A percentile compares a stretch with the other conserved stretches of the same genome.
Conservation (phyloP, 1,140 invertebrate species). For the Theocolax elegans region DNA sequence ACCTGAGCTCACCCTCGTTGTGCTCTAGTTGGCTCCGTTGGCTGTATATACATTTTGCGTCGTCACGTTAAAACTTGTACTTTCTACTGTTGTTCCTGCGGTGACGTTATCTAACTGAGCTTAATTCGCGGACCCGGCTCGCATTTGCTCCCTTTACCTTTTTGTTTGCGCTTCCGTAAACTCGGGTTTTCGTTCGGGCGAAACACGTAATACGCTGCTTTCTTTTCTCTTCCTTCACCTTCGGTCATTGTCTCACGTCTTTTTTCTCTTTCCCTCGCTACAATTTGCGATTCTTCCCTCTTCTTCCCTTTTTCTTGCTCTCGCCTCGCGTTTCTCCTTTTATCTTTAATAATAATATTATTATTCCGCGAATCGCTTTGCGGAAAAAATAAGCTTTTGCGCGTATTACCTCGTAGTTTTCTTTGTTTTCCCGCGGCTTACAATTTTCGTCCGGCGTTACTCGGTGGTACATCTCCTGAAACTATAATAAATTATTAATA, state of each 20-base stretch:
- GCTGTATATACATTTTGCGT: constrained; percentile 29
- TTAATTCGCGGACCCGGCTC: constrained; percentile 36
- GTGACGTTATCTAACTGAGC: constrained; percentile 41
- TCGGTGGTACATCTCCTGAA: not conserved
- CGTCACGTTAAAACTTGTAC: constrained; percentile 41
- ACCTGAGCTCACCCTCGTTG: too few species aligned
- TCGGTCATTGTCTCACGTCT: not conserved
- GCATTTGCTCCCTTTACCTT: constrained; percentile 38
- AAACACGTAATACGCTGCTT: constrained; percentile 35
- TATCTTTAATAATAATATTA: constrained; percentile 46
- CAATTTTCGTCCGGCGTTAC: too few species aligned
- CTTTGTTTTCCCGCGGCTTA: not conserved
- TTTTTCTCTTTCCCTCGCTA: not conserved
- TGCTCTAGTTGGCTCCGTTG: too few species aligned
- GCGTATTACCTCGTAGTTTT: not conserved
- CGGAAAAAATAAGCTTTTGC: constrained; percentile 11
- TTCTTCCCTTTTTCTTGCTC: constrained; percentile 13
- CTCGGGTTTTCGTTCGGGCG: constrained; percentile 31
- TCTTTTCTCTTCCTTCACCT: constrained; percentile 1
- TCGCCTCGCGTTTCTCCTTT: constrained; percentile 22
- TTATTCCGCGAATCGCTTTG: constrained; percentile 22
- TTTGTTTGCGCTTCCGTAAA: too few species aligned
- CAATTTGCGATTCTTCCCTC: too few species aligned
- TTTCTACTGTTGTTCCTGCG: constrained; percentile 30
- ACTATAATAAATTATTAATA: constrained; percentile 21